A percentile compares a stretch with the other conserved stretches of the same genome.
Evolutionary conservation across 1,140 invertebrate genomes (phyloP).

Genomic region (Caenorhabditis briggsae): DNA sequence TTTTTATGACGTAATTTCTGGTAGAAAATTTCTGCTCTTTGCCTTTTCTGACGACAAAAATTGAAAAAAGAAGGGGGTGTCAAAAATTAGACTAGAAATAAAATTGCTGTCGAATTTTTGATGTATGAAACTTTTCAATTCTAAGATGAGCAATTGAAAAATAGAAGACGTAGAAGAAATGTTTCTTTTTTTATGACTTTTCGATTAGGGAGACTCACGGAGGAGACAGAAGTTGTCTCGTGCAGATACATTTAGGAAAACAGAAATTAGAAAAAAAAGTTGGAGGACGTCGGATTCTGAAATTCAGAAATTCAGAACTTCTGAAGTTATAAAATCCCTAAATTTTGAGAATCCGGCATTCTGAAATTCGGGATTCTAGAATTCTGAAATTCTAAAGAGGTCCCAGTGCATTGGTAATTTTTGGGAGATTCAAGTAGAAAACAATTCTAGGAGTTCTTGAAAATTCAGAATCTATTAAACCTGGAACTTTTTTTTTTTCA

Average conservation of each 20-base stretch:
- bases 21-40: too few species aligned
- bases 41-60: neutral
- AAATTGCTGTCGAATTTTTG: neutral
- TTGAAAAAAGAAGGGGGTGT: neutral
- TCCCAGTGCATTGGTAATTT: too few species aligned
- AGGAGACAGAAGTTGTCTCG: neutral
- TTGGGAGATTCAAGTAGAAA: too few species aligned
- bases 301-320: too few species aligned
- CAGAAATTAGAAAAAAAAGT: neutral
- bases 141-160: neutral
- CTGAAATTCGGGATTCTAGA: too few species aligned
- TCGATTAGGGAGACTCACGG: neutral
- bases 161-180: neutral
- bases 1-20: constrained; percentile 35
- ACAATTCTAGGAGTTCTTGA: too few species aligned
- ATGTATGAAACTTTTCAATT: constrained; percentile 3
- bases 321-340: too few species aligned
- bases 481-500: too few species aligned
- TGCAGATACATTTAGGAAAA: neutral
- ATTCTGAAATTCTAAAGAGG: too few species aligned
- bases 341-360: too few species aligned
- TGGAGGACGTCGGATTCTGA: neutral
- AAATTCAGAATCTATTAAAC: too few species aligned
- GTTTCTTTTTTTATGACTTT: constrained; percentile 7
- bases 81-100: neutral